These are phyloP conservation scores for Vollenhovia emeryi DNA, from an alignment of 1,140 invertebrate species.

Conservation along the genomic window DNA sequence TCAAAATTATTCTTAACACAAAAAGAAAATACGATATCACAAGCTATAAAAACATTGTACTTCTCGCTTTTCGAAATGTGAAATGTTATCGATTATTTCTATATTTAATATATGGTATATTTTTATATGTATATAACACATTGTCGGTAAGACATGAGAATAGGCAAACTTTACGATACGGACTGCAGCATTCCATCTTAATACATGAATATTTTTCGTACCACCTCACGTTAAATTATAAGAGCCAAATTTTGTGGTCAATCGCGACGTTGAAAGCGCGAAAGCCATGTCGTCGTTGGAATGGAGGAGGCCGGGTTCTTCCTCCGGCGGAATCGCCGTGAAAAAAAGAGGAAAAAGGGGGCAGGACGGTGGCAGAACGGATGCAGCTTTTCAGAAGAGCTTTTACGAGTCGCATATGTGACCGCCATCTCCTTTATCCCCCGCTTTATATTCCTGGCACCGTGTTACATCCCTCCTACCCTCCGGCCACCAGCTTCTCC, in stretches of 20 bases:
- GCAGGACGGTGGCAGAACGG: constrained; percentile 56
- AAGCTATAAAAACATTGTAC: background rate
- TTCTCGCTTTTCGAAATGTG: background rate
- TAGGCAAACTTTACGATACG: background rate
- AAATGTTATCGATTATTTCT: background rate
- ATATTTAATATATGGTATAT: background rate
- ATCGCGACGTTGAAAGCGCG: constrained; percentile 6
- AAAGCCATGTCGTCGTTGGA: constrained; percentile 50
- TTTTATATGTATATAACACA: background rate
- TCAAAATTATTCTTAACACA: background rate
- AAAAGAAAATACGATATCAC: background rate
- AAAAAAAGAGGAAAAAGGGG: constrained; percentile 23
- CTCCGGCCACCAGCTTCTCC: constrained; percentile 26
- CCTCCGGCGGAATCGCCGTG: constrained; percentile 22
- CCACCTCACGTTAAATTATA: background rate
- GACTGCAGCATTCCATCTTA: background rate
- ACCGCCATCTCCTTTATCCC: constrained; percentile 76
- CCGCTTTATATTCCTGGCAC: constrained; percentile 80
- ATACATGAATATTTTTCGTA: background rate
- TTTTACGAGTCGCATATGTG: constrained; percentile 81
- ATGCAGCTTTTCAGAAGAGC: constrained; percentile 77
- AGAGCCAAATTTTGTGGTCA: constrained; percentile 20
- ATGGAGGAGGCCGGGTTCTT: constrained; percentile 55
- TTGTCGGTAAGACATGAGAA: background rate
- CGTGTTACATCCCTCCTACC: constrained; percentile 66